A percentile compares a stretch with the other conserved stretches of the same genome.
Evolutionary conservation across 2,797 vertebrate genomes (phyloP).

Genomic region (Ctenosaura bakeri): DNA sequence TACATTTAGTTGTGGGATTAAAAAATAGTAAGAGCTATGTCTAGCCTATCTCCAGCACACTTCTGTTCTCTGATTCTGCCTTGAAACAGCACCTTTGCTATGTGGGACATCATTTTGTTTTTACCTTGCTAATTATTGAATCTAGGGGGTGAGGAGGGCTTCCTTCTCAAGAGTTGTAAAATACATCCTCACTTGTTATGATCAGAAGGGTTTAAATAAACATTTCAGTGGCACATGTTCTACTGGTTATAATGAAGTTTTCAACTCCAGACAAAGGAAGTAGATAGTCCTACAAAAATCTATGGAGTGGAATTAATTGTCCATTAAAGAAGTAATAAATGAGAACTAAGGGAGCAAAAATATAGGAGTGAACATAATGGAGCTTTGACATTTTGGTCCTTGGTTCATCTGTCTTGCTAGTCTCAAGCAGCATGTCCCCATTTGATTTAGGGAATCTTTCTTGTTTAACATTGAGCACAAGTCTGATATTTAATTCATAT

Average conservation of each 20-base stretch:
- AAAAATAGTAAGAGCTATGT: neutral
- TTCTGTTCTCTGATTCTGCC: neutral
- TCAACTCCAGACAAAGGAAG: neutral
- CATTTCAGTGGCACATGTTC: slow-evolving; percentile 13
- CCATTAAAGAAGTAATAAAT: slow-evolving; percentile 28
- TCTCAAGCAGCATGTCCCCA: neutral
- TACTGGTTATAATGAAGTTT: slow-evolving; percentile 21
- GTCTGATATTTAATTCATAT: slow-evolving; percentile 32
- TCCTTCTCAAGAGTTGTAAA: neutral
- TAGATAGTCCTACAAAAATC: slow-evolving; percentile 10
- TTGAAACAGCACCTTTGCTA: neutral
- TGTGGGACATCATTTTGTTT: neutral
- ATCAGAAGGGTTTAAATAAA: neutral
- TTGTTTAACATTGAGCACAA: no score
- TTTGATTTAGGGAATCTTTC: neutral
- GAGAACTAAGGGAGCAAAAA: slow-evolving; percentile 18
- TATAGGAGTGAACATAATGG: slow-evolving; percentile 4
- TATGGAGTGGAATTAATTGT: slow-evolving; percentile 35
- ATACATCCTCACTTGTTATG: neutral
- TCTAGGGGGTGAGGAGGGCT: neutral
- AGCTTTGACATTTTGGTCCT: neutral
- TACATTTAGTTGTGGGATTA: neutral
- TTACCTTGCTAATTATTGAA: neutral
- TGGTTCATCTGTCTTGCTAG: neutral
- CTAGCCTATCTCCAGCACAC: neutral